Base-by-base conservation (phyloP, 92 coral and sea anemone genomes). In the Zoanthus gigantus region DNA sequence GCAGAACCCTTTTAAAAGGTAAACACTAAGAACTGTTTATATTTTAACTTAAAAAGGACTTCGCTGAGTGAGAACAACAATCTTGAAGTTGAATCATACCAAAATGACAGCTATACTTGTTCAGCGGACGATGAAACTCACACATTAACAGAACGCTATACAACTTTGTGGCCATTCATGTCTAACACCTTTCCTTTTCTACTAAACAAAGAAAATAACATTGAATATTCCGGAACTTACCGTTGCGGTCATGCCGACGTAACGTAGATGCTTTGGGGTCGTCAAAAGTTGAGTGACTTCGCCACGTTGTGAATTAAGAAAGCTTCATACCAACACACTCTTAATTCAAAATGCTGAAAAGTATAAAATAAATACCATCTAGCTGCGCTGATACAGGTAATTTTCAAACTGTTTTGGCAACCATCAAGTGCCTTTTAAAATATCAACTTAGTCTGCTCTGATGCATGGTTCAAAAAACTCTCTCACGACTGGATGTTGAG, bases 181-280 rank as follows among this genome's bases (percentile, higher is more conserved):
- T 4, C 57, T 9, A 69, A 65, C 75, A 65, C 85, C 85, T 66
- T 47, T 65, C 37, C 75, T 52, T 47, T 63, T 42, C 46, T 44
- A 28, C 45, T 67, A 42, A 63, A 52, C 63, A 48, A 52, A 52
- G 12, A 65, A 60, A 65, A 45, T 42, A 47, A 28, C 71, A 63
- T 85, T 34, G 85, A 77, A 65, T 31, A 78, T 77, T 77, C 81
- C 61, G 69, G 69, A 78, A 87, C 94, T 88, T 91, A 91, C 94
- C 92, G 89, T 77, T 34, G 89, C 94, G 90, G 83, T 75, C 91
- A 91, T 88, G 73, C 87, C 92, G 83, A 84, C 85, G 85, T 60
- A 58, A 84, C 85, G 85, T 60, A 58, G 31, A 42, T 60, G 17
- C 72, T 81, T 9, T 13, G 75, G 66, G 44, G 45, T 74, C 74